Evolutionary conservation across 2,888 invertebrate genomes (phyloP), one percentile per base, ranked within the genome.

Genomic region (Scaeva pyrastri): DNA sequence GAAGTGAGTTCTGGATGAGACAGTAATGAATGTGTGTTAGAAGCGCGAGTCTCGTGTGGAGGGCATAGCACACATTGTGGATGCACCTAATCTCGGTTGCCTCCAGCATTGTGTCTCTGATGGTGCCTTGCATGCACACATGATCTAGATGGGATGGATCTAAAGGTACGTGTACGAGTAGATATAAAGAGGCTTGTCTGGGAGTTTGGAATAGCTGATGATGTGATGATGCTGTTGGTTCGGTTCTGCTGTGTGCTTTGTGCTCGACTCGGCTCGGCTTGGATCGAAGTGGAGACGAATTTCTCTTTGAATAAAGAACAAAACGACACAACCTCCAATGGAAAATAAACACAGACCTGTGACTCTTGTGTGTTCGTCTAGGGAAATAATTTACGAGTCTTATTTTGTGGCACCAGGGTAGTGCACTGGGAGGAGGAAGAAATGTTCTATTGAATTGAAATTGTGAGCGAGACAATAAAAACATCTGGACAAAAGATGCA

Each of bases 401-500:
- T 78, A 70, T 74, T 74, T 48, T 31, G 62, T 39, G 5, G 62
- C 56, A 76, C 55, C 19, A 16, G 41, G 45, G 70, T 43, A 45
- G 3, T 7, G 31, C 31, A 64, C 60, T 14, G 45, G n/a, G 43
- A 31, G 41, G 50, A 14, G 39, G 19, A 43, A 43, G 50, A 58
- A 10, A 16, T 21, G 45, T 39, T 68, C n/a, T 23, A 72, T 50
- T 52, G 70, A 55, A 72, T 50, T 52, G 70, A 55, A 31, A 48
- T 73, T 66, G 56, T 70, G 41, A 55, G 31, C 31, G 3, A 36
- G 48, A 60, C 77, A 82, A 73, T 60, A 41, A 45, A 50, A 56
- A 70, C 83, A 83, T 78, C 78, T 83, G 74, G 68, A 31, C 60
- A 70, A 55, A 74, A 70, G 62, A 58, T 60, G 45, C 43, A 36